phyloP scores from a whole-genome alignment of 2,888 invertebrate species.

The Octodonta nipae region DNA sequence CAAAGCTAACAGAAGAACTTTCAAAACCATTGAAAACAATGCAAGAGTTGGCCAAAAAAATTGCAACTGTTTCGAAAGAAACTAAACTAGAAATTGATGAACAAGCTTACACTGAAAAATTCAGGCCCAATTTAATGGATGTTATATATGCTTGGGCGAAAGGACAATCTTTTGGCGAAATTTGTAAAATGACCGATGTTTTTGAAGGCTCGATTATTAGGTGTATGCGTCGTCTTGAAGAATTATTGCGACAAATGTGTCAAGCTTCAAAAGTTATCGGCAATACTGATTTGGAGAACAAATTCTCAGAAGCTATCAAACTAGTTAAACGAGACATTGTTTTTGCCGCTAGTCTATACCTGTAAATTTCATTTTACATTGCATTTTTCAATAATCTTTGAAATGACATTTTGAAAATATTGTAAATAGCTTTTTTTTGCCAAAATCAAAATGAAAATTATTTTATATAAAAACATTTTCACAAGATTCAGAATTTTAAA shows the following conservation, averaged over 20 bases:
- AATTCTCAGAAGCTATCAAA: constrained; percentile 84
- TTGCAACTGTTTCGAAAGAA: too few species aligned
- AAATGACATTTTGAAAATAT: too few species aligned
- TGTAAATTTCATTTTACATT: too few species aligned
- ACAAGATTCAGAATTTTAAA: too few species aligned
- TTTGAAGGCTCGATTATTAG: constrained; percentile 86
- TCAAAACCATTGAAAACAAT: too few species aligned
- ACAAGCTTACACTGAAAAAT: constrained; percentile 77
- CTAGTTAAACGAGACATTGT: constrained; percentile 93
- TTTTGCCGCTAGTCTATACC: constrained; percentile 95
- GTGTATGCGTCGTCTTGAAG: constrained; percentile 93
- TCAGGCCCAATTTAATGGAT: constrained; percentile 93
- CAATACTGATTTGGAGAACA: constrained; percentile 86
- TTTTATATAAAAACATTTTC: too few species aligned
- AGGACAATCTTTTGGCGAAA: constrained; percentile 77
- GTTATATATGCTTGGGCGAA: constrained; percentile 92
- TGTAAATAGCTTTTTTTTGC: too few species aligned
- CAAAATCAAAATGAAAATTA: too few species aligned
- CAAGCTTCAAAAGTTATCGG: constrained; percentile 94
- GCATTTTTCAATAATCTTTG: too few species aligned
- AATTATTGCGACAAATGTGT: constrained; percentile 86
- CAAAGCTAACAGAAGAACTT: too few species aligned
- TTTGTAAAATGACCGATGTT: constrained; percentile 91
- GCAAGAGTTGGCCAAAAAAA: too few species aligned
- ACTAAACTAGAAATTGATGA: too few species aligned